Evolutionary conservation across 2,888 invertebrate genomes (phyloP).

Genomic region (Platerodrilus igneus): DNA sequence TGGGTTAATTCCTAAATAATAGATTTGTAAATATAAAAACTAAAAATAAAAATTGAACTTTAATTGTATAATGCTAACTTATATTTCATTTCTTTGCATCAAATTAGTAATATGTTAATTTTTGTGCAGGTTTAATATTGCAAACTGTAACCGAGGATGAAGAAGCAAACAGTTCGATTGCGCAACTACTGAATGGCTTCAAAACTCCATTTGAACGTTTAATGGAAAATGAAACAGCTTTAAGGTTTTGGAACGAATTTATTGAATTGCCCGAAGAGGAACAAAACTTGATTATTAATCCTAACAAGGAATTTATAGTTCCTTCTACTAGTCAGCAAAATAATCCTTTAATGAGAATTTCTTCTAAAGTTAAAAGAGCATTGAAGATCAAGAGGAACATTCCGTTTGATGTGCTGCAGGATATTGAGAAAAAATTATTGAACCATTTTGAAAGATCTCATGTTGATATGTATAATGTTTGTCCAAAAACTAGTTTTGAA

Average conservation of each 20-base stretch:
- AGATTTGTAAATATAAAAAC: no score
- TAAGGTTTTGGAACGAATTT: constrained; percentile 39
- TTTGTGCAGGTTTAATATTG: constrained; percentile 35
- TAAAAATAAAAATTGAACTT: no score
- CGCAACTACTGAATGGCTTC: constrained; percentile 35
- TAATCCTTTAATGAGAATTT: constrained; percentile 32
- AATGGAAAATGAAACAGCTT: constrained; percentile 34
- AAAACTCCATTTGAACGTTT: constrained; percentile 37
- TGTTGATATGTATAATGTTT: constrained; percentile 31
- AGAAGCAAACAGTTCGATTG: constrained; percentile 26
- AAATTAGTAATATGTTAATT: no score
- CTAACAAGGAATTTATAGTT: constrained; percentile 20
- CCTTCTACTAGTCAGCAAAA: neutral
- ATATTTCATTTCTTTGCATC: no score
- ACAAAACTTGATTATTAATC: constrained; percentile 32
- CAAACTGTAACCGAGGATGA: constrained; percentile 38
- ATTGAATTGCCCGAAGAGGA: constrained; percentile 40
- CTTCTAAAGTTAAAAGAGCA: constrained; percentile 36
- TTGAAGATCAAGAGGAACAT: constrained; percentile 38
- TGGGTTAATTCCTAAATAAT: no score
- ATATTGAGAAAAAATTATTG: constrained; percentile 34
- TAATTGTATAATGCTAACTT: no score
- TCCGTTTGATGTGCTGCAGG: constrained; percentile 33
- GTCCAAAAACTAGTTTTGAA: constrained; percentile 38
- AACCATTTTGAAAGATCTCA: constrained; percentile 35